A percentile compares a stretch with the other conserved stretches of the same genome.
Conservation (phyloP, 1,140 invertebrate species). For the Elysia chlorotica region DNA sequence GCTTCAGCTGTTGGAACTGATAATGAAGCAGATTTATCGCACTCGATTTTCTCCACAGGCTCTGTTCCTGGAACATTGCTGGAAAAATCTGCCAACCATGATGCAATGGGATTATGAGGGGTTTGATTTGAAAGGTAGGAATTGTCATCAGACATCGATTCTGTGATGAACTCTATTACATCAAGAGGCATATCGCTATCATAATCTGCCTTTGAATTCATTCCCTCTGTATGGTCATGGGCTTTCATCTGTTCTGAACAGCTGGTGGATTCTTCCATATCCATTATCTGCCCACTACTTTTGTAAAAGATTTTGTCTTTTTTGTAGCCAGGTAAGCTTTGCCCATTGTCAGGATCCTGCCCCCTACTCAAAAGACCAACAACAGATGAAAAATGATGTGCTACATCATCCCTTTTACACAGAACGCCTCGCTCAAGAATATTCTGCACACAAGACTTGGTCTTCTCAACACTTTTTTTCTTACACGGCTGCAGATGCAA, state of each 20-base stretch:
- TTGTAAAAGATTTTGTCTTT: not conserved
- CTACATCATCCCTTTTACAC: too few species aligned
- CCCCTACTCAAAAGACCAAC: too few species aligned
- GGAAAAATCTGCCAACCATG: slow-evolving; percentile 1
- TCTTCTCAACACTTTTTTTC: too few species aligned
- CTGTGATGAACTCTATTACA: slow-evolving; percentile 42
- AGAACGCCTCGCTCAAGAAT: not conserved
- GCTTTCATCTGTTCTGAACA: not conserved
- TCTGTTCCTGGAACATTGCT: not conserved
- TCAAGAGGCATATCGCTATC: slow-evolving; percentile 33
- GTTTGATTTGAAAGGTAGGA: not conserved
- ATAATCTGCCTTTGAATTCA: not conserved
- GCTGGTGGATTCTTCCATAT: too few species aligned
- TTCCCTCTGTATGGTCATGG: not conserved
- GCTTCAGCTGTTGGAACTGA: too few species aligned
- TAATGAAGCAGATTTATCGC: not conserved
- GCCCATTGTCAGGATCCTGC: not conserved
- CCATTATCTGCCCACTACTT: too few species aligned
- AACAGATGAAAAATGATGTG: too few species aligned
- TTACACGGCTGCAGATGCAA: too few species aligned
- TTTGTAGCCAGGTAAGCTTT: not conserved
- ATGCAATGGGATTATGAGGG: too few species aligned
- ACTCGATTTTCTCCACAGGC: not conserved
- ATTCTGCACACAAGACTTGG: not conserved
- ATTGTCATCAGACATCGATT: slow-evolving; percentile 23